These are phyloP conservation scores for Notothenia coriiceps DNA, from an alignment of 2,113 vertebrate species.

Conservation along the genomic window DNA sequence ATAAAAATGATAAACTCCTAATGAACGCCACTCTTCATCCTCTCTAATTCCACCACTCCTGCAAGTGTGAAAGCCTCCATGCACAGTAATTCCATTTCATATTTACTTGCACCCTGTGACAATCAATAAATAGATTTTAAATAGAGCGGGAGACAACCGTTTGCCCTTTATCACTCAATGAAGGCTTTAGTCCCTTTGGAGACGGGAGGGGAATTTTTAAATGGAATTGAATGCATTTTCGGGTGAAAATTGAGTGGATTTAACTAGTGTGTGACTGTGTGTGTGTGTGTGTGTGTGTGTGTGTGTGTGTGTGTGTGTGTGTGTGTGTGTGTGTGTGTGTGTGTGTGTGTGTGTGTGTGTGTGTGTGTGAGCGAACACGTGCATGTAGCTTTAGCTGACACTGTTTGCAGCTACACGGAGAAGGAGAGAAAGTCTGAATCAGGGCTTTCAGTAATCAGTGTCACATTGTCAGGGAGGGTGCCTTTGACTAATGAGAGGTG, in stretches of 20 bases:
- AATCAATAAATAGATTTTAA: slow-evolving; percentile 76
- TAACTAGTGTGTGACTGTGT: slow-evolving; percentile 8
- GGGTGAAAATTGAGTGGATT: slow-evolving; percentile 41
- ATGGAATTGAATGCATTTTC: slow-evolving; percentile 70
- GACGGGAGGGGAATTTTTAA: slow-evolving; percentile 53
- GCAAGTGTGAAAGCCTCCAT: slow-evolving; percentile 57
- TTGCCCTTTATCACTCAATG: slow-evolving; percentile 73
- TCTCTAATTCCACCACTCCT: slow-evolving; percentile 54
- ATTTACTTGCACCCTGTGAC: slow-evolving; percentile 67
- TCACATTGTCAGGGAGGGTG: slow-evolving; percentile 84
- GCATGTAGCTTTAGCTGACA: slow-evolving; percentile 67
- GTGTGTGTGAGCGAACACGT: slow-evolving; percentile 20
- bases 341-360: not conserved
- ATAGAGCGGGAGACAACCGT: slow-evolving; percentile 60
- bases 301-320: slow-evolving; percentile 22
- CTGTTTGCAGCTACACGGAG: slow-evolving; percentile 74
- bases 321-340: not conserved
- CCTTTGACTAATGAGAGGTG: slow-evolving; percentile 87
- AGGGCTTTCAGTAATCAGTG: slow-evolving; percentile 84
- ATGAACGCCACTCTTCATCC: slow-evolving; percentile 64
- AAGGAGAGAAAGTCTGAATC: slow-evolving; percentile 81
- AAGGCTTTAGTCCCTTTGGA: slow-evolving; percentile 54
- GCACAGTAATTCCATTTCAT: slow-evolving; percentile 66
- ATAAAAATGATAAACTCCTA: slow-evolving; percentile 79
- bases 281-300: slow-evolving; percentile 7